A percentile compares a stretch with the other conserved stretches of the same genome.
phyloP scores from a whole-genome alignment of 2,113 vertebrate species.

The Vulpes ferrilata region DNA sequence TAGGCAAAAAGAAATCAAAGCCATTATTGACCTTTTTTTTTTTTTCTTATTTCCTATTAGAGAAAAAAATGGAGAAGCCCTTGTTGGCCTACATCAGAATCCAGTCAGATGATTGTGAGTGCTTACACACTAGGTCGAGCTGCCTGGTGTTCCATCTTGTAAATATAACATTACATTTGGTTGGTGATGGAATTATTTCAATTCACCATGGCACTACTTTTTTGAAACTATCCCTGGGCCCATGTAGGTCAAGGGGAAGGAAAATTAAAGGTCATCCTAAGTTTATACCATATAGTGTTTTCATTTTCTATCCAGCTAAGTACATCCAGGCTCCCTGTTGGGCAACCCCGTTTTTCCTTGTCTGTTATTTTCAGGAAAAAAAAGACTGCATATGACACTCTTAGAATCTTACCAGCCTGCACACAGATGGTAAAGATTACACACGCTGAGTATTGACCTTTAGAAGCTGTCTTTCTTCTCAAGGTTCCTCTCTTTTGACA shows the following conservation, averaged over 20 bases:
- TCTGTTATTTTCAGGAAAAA: slow-evolving; percentile 88
- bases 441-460: slow-evolving; percentile 89
- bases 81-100: slow-evolving; percentile 48
- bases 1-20: not conserved
- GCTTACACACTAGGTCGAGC: not conserved
- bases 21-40: not conserved
- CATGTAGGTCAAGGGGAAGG: slow-evolving; percentile 88
- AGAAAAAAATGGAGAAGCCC: not conserved
- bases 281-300: slow-evolving; percentile 88
- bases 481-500: slow-evolving; percentile 88
- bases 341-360: slow-evolving; percentile 85
- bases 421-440: slow-evolving; percentile 92
- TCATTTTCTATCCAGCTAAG: slow-evolving; percentile 88
- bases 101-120: not conserved
- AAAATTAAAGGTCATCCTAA: slow-evolving; percentile 89
- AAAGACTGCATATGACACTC: slow-evolving; percentile 86
- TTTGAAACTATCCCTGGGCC: slow-evolving; percentile 82
- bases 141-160: slow-evolving; percentile 48
- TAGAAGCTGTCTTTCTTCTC: slow-evolving; percentile 87
- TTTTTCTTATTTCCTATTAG: not conserved
- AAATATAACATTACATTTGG: slow-evolving; percentile 71
- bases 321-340: slow-evolving; percentile 87
- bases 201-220: slow-evolving; percentile 74
- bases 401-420: slow-evolving; percentile 87
- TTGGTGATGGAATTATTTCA: slow-evolving; percentile 84